Conservation (phyloP, 2,888 invertebrate genomes). For the Epinotia demarniana region DNA sequence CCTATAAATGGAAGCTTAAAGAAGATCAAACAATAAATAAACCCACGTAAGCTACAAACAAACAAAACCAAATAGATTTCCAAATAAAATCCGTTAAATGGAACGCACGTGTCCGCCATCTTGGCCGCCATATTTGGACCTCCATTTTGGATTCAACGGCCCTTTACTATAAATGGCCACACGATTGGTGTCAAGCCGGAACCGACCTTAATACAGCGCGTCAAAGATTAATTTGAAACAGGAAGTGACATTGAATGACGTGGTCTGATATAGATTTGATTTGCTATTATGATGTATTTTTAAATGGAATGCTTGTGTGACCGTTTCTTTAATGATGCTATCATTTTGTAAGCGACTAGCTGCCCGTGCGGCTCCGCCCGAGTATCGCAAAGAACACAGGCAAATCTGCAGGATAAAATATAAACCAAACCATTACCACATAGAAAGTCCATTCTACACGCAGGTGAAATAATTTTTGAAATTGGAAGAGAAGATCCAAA, state of each 20-base stretch:
- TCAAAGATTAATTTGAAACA: conserved; percentile 7
- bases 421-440: no score
- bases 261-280: conserved; percentile 34
- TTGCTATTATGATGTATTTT: conserved; percentile 27
- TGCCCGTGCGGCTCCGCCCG: no score
- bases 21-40: conserved; percentile 20
- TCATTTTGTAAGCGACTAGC: neutral
- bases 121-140: conserved; percentile 44
- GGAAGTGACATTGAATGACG: conserved; percentile 23
- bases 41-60: conserved; percentile 13
- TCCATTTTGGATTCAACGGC: conserved; percentile 36
- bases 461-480: no score
- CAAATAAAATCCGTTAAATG: conserved; percentile 42
- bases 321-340: neutral
- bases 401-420: no score
- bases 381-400: no score
- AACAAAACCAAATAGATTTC: conserved; percentile 35
- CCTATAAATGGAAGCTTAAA: conserved; percentile 11
- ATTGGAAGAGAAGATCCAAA: no score
- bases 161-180: conserved; percentile 37
- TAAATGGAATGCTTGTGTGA: conserved; percentile 3
- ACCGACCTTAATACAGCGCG: conserved; percentile 26
- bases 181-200: conserved; percentile 40
- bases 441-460: no score
- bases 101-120: conserved; percentile 46